Evolutionary conservation across 2,888 invertebrate genomes (phyloP).

Genomic region (Embidobia sp.): DNA sequence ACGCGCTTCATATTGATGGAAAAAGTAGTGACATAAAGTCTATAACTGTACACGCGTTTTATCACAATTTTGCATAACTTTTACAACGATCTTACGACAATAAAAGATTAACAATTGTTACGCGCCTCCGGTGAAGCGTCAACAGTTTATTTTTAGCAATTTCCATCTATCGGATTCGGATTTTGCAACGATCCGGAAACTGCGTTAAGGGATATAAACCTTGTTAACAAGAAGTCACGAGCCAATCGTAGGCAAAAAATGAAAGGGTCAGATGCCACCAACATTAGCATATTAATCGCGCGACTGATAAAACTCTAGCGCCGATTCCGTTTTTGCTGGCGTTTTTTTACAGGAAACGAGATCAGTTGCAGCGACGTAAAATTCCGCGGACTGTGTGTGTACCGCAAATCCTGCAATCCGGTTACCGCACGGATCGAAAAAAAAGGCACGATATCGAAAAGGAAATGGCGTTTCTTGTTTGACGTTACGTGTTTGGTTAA

Average conservation of each 20-base stretch:
- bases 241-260: neutral
- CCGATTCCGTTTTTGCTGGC: neutral
- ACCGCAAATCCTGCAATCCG: no score
- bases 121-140: neutral
- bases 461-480: no score
- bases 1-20: constrained; percentile 1
- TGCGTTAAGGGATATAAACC: no score
- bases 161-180: no score
- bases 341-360: neutral
- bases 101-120: constrained; percentile 5
- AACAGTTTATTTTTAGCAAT: neutral
- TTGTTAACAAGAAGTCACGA: no score
- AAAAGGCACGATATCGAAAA: no score
- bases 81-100: constrained; percentile 7
- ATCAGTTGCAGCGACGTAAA: constrained; percentile 9
- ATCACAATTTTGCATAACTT: constrained; percentile 27
- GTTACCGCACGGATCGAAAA: no score
- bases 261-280: neutral
- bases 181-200: no score
- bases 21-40: constrained; percentile 9
- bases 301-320: neutral
- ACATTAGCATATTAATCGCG: neutral
- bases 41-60: constrained; percentile 26
- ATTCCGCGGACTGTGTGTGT: constrained; percentile 9
- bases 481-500: no score